These are phyloP conservation scores for Axis porcinus DNA, from an alignment of 2,113 vertebrate species.

Conservation along the genomic window DNA sequence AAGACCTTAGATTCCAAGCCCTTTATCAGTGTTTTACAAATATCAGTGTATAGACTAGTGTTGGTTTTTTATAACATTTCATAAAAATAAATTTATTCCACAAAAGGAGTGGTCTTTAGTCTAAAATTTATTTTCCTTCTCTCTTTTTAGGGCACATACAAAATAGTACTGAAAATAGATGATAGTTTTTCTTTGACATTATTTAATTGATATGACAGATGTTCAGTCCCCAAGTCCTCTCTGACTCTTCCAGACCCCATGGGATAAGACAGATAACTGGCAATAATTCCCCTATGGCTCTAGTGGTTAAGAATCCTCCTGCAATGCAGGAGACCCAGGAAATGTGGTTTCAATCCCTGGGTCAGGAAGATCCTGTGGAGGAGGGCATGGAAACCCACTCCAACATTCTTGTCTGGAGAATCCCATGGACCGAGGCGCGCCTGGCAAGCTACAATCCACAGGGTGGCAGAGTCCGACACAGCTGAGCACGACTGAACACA, in stretches of 20 bases:
- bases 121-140: background rate
- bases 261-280: background rate
- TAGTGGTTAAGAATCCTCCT: background rate
- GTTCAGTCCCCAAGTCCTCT: background rate
- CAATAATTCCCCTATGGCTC: background rate
- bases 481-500: background rate
- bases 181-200: background rate
- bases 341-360: background rate
- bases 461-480: accelerated
- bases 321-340: background rate
- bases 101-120: background rate
- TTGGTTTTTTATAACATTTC: background rate
- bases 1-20: background rate
- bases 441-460: background rate
- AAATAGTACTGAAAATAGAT: background rate
- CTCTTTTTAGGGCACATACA: background rate
- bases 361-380: background rate
- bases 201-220: background rate
- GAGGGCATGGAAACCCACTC: background rate
- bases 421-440: background rate
- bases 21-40: background rate
- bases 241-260: background rate
- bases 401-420: background rate
- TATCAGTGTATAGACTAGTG: background rate
- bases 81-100: background rate